These are phyloP conservation scores for Danaus chrysippus DNA, from an alignment of 2,888 invertebrate genomes.

Conservation along the genomic window DNA sequence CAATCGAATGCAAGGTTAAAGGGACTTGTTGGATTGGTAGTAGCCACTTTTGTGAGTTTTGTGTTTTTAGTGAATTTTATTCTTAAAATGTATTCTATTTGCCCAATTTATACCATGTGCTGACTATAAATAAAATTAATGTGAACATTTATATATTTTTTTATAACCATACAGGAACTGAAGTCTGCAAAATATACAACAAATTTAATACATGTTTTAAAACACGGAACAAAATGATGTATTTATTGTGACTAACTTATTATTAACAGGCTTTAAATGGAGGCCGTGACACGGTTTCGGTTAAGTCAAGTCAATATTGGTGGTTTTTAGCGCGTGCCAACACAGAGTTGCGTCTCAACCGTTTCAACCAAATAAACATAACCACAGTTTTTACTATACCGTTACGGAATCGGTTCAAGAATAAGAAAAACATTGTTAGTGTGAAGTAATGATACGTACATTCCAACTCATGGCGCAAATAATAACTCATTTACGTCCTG, in stretches of 20 bases:
- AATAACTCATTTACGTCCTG: slow-evolving; percentile 16
- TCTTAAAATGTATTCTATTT: background rate
- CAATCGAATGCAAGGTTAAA: slow-evolving; percentile 49
- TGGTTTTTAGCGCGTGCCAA: slow-evolving; percentile 7
- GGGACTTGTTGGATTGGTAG: slow-evolving; percentile 48
- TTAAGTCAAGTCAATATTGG: slow-evolving; percentile 12
- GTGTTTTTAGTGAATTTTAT: slow-evolving; percentile 27
- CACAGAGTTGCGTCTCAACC: slow-evolving; percentile 5
- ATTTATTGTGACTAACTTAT: background rate
- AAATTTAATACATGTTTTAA: background rate
- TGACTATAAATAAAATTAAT: too few species aligned
- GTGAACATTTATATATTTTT: too few species aligned
- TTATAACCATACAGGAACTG: too few species aligned
- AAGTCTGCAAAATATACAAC: background rate
- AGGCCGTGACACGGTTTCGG: slow-evolving; percentile 26
- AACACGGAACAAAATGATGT: background rate
- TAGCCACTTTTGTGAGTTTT: slow-evolving; percentile 40
- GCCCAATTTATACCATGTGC: background rate
- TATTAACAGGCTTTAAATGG: background rate
- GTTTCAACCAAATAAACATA: background rate
- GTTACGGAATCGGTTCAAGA: background rate
- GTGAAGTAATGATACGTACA: slow-evolving; percentile 9
- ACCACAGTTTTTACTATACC: slow-evolving; percentile 3
- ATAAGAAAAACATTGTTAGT: slow-evolving; percentile 6
- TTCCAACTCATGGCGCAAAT: slow-evolving; percentile 14